Percentiles rank a stretch among this genome's conserved stretches.
Conservation (phyloP, 1,140 invertebrate genomes). For the Stegodyphus mimosarum region DNA sequence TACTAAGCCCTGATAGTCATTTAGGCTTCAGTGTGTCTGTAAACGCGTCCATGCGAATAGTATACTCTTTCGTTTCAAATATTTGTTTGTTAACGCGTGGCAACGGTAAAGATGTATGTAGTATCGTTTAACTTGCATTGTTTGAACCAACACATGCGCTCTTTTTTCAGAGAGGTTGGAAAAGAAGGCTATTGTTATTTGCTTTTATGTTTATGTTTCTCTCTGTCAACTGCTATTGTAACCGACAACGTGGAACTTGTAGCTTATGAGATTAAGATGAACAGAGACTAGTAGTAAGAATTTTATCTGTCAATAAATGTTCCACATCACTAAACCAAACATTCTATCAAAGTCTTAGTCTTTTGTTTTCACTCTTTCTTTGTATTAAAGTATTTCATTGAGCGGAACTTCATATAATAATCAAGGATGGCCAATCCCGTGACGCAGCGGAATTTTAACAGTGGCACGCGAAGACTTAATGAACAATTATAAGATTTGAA, state of each 20-base stretch:
- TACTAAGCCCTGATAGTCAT: slow-evolving; percentile 51
- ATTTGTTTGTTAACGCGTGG: slow-evolving; percentile 20
- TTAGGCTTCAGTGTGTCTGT: slow-evolving; percentile 31
- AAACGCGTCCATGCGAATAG: slow-evolving; percentile 16
- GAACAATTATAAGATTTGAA: too few species aligned
- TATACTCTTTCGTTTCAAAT: slow-evolving; percentile 19
- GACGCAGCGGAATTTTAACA: too few species aligned
- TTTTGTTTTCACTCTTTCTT: not conserved
- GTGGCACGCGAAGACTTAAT: too few species aligned
- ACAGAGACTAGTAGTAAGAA: not conserved
- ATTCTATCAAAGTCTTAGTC: not conserved
- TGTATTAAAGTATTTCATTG: too few species aligned
- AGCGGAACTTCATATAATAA: too few species aligned
- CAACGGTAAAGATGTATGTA: not conserved
- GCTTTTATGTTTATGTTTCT: slow-evolving; percentile 7
- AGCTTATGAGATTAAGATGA: not conserved
- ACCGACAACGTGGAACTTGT: not conserved
- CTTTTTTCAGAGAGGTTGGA: not conserved
- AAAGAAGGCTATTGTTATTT: not conserved
- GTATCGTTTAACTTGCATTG: slow-evolving; percentile 19
- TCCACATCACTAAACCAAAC: not conserved
- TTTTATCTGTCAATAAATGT: not conserved
- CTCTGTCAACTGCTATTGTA: slow-evolving; percentile 38
- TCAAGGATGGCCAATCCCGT: too few species aligned
- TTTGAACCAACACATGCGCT: slow-evolving; percentile 19